Conservation (phyloP, 1,140 invertebrate species). For the Nomia melanderi region DNA sequence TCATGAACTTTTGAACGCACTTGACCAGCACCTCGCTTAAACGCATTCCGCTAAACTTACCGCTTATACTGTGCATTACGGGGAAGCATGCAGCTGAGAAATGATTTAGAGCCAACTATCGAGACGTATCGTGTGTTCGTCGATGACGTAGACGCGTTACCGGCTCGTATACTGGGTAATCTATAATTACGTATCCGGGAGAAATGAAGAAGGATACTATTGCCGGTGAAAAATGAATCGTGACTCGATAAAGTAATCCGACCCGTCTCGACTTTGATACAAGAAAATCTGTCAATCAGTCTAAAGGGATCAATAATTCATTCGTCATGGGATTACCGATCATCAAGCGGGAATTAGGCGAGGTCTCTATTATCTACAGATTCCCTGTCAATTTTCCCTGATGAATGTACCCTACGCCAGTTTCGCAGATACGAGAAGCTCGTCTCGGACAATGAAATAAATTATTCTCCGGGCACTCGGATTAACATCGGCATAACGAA, state of each 20-base stretch:
- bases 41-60: neutral
- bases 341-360: neutral
- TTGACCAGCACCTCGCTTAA: neutral
- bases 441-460: neutral
- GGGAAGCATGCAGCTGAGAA: no score
- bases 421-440: neutral
- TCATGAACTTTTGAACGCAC: conserved; percentile 20
- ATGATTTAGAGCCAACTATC: no score
- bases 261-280: neutral
- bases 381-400: neutral
- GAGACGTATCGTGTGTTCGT: conserved; percentile 7
- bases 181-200: neutral
- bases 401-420: neutral
- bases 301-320: conserved; percentile 15
- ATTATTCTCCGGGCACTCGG: neutral
- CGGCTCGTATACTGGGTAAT: neutral
- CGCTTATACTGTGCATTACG: no score
- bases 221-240: neutral
- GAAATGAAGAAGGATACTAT: neutral
- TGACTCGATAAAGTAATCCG: neutral
- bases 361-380: neutral
- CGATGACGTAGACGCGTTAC: neutral
- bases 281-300: neutral
- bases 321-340: conserved; percentile 19
- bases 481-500: neutral